Evolutionary conservation across 1,140 invertebrate species (phyloP).

Genomic region (Procambarus clarkii): DNA sequence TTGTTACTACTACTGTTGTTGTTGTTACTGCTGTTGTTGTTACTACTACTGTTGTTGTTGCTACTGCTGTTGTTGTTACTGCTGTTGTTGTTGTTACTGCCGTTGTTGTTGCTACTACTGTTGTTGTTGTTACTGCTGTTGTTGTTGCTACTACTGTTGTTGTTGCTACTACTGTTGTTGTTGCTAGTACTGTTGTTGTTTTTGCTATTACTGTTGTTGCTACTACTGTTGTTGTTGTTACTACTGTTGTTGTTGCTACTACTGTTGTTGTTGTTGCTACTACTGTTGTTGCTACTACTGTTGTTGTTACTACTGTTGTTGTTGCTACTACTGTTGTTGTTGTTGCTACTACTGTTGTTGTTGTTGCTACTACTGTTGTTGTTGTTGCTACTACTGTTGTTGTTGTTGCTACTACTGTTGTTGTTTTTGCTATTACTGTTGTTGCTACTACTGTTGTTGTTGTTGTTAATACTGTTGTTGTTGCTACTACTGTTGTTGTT

Average conservation of each 20-base stretch:
- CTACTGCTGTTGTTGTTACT: neutral
- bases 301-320: neutral
- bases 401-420: too few relatives aligned
- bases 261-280: neutral
- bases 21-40: neutral
- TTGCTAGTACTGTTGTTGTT: neutral
- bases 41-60: neutral
- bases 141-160: neutral
- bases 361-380: neutral
- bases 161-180: neutral
- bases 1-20: neutral
- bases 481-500: neutral
- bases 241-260: conserved; percentile 9
- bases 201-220: too few relatives aligned
- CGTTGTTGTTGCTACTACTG: neutral
- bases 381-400: too few relatives aligned
- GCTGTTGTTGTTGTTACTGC: neutral
- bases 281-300: neutral
- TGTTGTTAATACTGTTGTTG: too few relatives aligned
- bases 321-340: neutral
- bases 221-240: neutral
- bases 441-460: too few relatives aligned
- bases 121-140: neutral
- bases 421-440: too few relatives aligned
- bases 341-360: neutral